Percentiles rank a stretch among this genome's conserved stretches.
These are phyloP conservation scores for Aspidoscelis tigris DNA, from an alignment of 2,113 vertebrate species.

Conservation along the genomic window DNA sequence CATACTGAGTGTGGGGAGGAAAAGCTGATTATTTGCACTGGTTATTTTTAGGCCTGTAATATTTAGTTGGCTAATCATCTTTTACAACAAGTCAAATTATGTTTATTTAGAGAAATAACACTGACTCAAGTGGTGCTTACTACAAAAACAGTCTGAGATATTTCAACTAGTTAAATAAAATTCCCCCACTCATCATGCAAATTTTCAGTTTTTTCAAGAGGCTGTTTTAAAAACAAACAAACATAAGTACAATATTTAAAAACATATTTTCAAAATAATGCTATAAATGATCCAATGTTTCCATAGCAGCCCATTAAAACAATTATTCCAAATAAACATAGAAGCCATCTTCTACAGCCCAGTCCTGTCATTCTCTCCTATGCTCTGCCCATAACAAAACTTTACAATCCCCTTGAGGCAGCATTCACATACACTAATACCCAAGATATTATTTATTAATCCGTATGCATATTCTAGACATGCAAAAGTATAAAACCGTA, in stretches of 20 bases:
- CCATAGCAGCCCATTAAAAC: neutral
- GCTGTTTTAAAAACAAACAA: neutral
- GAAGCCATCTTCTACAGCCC: neutral
- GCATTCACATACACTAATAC: neutral
- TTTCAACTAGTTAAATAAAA: too few species aligned
- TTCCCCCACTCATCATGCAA: too few species aligned
- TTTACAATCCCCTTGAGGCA: neutral
- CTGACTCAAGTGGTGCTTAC: too few species aligned
- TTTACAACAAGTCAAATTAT: too few species aligned
- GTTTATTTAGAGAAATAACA: too few species aligned
- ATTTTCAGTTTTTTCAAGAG: neutral
- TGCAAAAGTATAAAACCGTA: neutral
- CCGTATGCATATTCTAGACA: neutral
- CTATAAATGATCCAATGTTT: neutral
- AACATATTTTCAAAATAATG: neutral
- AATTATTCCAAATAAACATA: neutral
- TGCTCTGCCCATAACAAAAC: neutral
- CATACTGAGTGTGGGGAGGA: too few species aligned
- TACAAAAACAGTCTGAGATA: too few species aligned
- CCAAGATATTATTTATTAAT: neutral
- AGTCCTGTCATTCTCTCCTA: neutral
- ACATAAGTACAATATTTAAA: neutral
- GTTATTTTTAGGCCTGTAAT: neutral
- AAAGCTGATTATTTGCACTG: too few species aligned
- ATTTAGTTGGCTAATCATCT: neutral